Evolutionary conservation across 1,140 invertebrate species (phyloP).

Genomic region (Neomicropteryx cornuta): DNA sequence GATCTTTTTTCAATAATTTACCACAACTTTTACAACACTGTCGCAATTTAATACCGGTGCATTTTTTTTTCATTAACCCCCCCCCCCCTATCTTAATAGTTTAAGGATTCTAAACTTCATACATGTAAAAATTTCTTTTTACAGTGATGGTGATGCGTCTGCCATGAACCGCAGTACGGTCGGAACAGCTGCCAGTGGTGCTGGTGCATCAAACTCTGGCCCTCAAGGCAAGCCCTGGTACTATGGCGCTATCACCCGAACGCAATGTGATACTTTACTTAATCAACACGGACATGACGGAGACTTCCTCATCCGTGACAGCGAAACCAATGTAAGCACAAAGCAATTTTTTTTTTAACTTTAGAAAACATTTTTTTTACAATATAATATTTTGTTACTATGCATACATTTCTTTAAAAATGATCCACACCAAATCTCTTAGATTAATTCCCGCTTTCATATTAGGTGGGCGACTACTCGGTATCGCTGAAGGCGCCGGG

Average conservation of each 20-base stretch:
- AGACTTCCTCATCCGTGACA: conserved; percentile 96
- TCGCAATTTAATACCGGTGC: no score
- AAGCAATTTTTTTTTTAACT: background rate
- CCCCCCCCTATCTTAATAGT: no score
- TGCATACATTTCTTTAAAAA: no score
- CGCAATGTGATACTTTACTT: conserved; percentile 89
- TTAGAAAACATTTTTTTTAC: background rate
- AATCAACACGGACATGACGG: conserved; percentile 92
- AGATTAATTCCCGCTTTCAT: background rate
- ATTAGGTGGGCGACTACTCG: conserved; percentile 93
- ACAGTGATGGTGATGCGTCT: conserved; percentile 23
- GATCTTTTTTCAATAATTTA: no score
- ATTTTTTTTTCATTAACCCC: no score
- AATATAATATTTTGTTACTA: background rate
- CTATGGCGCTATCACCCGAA: conserved; percentile 88
- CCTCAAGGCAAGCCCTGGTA: conserved; percentile 82
- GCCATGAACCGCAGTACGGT: conserved; percentile 17
- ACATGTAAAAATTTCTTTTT: no score
- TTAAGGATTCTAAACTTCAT: no score
- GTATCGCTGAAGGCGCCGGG: conserved; percentile 95
- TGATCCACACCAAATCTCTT: no score
- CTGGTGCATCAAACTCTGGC: conserved; percentile 13
- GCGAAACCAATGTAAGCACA: conserved; percentile 91
- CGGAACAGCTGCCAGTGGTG: conserved; percentile 20
- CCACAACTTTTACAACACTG: no score